Evolutionary conservation across 2,888 invertebrate genomes (phyloP).

Genomic region (Coremacera marginata): DNA sequence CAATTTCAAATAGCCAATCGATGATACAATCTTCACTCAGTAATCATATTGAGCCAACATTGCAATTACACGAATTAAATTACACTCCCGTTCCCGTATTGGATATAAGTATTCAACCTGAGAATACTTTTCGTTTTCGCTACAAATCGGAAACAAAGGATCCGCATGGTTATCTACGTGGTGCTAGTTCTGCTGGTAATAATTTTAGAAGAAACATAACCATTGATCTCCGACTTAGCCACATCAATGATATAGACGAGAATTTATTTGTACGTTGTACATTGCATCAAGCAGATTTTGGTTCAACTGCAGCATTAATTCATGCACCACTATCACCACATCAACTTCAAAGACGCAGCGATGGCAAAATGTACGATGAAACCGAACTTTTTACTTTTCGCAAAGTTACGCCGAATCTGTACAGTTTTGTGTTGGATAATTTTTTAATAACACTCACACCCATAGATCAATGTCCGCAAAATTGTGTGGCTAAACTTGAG

Average conservation of each 20-base stretch:
- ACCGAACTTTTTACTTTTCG: background rate
- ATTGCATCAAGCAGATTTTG: background rate
- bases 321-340: constrained; percentile 2
- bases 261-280: background rate
- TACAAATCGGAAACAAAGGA: background rate
- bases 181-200: background rate
- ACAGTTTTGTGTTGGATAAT: background rate
- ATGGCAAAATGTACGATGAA: background rate
- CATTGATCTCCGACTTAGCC: background rate
- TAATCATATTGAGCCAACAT: no score
- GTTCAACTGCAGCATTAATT: background rate
- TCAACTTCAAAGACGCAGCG: background rate
- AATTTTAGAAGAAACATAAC: background rate
- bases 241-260: background rate
- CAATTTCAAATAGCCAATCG: no score
- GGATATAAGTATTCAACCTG: background rate
- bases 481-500: no score
- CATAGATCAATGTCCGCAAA: no score
- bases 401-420: background rate
- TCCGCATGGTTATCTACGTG: constrained; percentile 1
- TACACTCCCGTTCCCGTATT: background rate
- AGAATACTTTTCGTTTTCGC: background rate
- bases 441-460: background rate
- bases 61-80: no score
- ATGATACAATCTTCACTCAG: no score